Evolutionary conservation across 2,888 invertebrate genomes (phyloP).

Genomic region (Didymodactylos carnosus): DNA sequence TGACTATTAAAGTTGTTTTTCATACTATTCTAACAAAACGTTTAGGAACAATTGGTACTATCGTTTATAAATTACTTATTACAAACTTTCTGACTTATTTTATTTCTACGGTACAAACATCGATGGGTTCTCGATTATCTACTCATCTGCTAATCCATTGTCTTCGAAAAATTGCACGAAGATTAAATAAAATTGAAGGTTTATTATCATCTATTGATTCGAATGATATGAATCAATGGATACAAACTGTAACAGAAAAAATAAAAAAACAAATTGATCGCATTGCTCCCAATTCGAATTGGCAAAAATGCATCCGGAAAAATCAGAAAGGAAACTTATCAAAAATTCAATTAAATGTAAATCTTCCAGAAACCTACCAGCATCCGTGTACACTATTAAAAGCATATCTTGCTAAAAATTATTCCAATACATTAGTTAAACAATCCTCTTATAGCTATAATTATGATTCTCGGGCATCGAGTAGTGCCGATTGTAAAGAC

Average conservation of each 20-base stretch:
- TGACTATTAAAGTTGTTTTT: not conserved
- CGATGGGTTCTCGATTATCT: not conserved
- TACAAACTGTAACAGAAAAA: not conserved
- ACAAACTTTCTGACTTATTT: not conserved
- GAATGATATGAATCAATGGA: not conserved
- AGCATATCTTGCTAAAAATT: not conserved
- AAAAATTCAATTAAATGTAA: not conserved
- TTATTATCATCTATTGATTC: not conserved
- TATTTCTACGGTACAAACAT: no score
- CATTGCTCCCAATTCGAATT: not conserved
- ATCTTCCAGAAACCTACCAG: not conserved
- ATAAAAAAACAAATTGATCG: not conserved
- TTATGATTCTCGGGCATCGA: not conserved
- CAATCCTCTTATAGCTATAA: not conserved
- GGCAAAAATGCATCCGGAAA: not conserved
- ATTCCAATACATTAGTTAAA: not conserved
- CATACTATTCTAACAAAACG: not conserved
- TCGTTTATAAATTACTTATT: not conserved
- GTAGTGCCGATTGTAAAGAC: not conserved
- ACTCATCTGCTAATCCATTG: not conserved
- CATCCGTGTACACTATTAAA: not conserved
- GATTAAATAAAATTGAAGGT: not conserved
- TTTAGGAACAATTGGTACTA: not conserved
- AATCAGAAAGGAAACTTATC: not conserved
- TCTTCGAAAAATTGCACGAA: not conserved